Percentiles rank a stretch among this genome's conserved stretches.
Evolutionary conservation across 1,140 invertebrate genomes (phyloP).

Genomic region (Prorops nasuta): DNA sequence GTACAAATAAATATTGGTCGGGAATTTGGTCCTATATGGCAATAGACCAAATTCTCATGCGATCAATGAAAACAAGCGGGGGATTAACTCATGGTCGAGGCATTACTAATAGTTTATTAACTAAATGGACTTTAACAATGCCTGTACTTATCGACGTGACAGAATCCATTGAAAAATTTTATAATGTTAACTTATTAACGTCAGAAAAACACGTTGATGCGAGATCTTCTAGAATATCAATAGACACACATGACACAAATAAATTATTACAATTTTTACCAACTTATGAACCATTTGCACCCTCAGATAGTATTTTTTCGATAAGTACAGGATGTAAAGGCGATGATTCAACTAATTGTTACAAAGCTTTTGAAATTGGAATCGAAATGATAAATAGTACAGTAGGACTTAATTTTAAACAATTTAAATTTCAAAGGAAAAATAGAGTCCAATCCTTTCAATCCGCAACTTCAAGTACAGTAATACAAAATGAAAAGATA

Average conservation of each 20-base stretch:
- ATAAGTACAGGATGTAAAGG: conserved; percentile 36
- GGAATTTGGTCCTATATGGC: background rate
- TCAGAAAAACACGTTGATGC: background rate
- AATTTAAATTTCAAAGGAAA: conserved; percentile 25
- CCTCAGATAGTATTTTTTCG: conserved; percentile 27
- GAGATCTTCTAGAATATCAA: background rate
- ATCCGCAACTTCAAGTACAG: background rate
- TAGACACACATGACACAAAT: background rate
- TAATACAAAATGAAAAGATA: conserved; percentile 10
- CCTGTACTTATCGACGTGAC: background rate
- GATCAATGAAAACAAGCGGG: background rate
- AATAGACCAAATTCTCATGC: background rate
- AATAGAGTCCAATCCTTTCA: conserved; percentile 16
- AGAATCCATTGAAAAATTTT: background rate
- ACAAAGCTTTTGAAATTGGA: conserved; percentile 30
- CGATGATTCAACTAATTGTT: conserved; percentile 35
- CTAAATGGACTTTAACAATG: background rate
- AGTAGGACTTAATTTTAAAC: background rate
- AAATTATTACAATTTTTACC: background rate
- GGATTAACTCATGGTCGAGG: background rate
- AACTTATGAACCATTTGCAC: background rate
- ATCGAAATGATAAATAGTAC: conserved; percentile 26
- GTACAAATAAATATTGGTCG: background rate
- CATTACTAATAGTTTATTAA: background rate
- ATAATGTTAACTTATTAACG: background rate